phyloP scores from a whole-genome alignment of 2,797 vertebrate genomes.

The Coranthus polyacanthus region DNA sequence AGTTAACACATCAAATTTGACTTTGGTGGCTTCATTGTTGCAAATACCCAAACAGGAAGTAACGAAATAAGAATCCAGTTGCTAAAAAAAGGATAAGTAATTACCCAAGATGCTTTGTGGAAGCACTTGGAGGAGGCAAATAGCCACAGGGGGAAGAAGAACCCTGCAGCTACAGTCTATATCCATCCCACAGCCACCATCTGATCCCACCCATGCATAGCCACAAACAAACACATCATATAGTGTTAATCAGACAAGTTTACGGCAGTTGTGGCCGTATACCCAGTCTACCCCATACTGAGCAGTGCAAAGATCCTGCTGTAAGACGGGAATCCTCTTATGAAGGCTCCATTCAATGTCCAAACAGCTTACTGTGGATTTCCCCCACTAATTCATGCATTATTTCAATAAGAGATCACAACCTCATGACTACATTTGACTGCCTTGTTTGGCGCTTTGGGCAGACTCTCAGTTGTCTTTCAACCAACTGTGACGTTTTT shows the following conservation, averaged over 20 bases:
- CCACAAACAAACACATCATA: conserved; percentile 57
- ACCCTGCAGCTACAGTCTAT: conserved; percentile 45
- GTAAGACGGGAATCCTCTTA: conserved; percentile 75
- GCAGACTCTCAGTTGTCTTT: conserved; percentile 24
- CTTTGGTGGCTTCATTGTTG: not conserved
- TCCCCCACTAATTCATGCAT: conserved; percentile 35
- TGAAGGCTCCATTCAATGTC: conserved; percentile 26
- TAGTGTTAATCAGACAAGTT: conserved; percentile 51
- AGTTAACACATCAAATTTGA: not conserved
- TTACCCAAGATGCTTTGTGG: conserved; percentile 39
- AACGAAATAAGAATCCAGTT: conserved; percentile 7
- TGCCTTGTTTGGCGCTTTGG: conserved; percentile 6
- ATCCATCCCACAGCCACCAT: conserved; percentile 44
- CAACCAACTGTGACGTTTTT: conserved; percentile 47
- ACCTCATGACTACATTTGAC: conserved; percentile 1
- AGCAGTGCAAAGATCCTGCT: conserved; percentile 46
- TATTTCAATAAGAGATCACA: conserved; percentile 29
- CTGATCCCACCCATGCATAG: conserved; percentile 45
- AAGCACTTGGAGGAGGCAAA: conserved; percentile 4
- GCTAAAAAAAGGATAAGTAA: conserved; percentile 14
- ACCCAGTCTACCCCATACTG: conserved; percentile 33
- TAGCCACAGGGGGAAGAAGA: conserved; percentile 22
- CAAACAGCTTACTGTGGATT: conserved; percentile 29
- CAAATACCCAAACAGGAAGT: not conserved
- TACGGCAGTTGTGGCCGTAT: conserved; percentile 34